Evolutionary conservation across 1,140 invertebrate species (phyloP).

Genomic region (Tribolium madens): DNA sequence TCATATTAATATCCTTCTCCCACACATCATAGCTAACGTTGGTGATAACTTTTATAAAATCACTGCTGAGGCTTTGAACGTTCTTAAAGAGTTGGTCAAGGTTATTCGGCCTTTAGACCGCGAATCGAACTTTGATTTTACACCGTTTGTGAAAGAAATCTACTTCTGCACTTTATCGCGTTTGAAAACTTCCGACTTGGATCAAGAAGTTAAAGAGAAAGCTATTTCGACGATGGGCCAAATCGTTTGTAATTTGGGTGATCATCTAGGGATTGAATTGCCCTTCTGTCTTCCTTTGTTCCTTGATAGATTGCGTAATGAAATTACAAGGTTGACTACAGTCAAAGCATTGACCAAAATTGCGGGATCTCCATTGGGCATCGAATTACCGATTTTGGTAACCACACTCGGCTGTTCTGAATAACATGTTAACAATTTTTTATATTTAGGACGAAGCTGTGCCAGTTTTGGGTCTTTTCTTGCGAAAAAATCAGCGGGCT

Average conservation of each 20-base stretch:
- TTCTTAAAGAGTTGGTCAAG: slow-evolving; percentile 94
- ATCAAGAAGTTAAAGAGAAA: slow-evolving; percentile 98
- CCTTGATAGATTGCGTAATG: slow-evolving; percentile 93
- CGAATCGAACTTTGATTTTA: slow-evolving; percentile 79
- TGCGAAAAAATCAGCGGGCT: slow-evolving; percentile 97
- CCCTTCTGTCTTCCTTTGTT: slow-evolving; percentile 92
- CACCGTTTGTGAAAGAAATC: slow-evolving; percentile 82
- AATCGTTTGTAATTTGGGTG: slow-evolving; percentile 92
- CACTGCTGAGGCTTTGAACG: slow-evolving; percentile 92
- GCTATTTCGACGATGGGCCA: slow-evolving; percentile 98
- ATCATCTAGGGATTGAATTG: slow-evolving; percentile 82
- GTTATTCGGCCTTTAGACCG: slow-evolving; percentile 90
- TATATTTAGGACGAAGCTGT: slow-evolving; percentile 83
- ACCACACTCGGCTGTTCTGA: background rate
- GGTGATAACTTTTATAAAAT: slow-evolving; percentile 98
- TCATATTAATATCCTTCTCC: slow-evolving; percentile 87
- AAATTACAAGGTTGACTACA: slow-evolving; percentile 95
- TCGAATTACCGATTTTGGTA: slow-evolving; percentile 90
- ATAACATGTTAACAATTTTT: slow-evolving; percentile 51
- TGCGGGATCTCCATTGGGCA: slow-evolving; percentile 88
- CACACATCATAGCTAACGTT: slow-evolving; percentile 89
- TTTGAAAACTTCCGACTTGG: slow-evolving; percentile 94
- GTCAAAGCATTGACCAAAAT: slow-evolving; percentile 97
- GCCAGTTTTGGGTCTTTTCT: slow-evolving; percentile 92
- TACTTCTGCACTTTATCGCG: slow-evolving; percentile 88